These are phyloP conservation scores for Bettongia penicillata DNA, from an alignment of 2,113 vertebrate species.

Conservation along the genomic window DNA sequence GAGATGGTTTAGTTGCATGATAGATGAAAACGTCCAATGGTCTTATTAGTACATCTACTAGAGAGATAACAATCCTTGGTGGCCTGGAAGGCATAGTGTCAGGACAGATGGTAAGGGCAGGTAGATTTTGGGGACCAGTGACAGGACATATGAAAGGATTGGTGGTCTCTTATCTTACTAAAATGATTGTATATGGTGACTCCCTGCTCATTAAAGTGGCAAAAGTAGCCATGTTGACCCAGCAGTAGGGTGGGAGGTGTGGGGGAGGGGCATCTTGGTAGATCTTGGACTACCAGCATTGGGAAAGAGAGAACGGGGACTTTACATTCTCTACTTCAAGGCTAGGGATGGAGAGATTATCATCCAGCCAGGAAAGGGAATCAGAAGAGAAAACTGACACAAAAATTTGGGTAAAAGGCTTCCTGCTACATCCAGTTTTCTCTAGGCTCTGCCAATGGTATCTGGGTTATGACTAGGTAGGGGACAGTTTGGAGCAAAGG, in stretches of 20 bases:
- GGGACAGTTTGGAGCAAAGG: background rate
- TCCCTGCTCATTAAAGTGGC: background rate
- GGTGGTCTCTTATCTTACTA: background rate
- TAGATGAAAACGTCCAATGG: background rate
- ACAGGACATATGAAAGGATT: background rate
- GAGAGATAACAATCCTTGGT: background rate
- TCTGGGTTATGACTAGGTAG: background rate
- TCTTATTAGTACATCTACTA: background rate
- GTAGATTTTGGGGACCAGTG: too few relatives aligned
- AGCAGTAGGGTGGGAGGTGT: background rate
- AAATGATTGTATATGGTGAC: background rate
- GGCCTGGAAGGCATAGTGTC: background rate
- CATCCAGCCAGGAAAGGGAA: background rate
- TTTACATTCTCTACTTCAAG: background rate
- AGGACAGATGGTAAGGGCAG: background rate
- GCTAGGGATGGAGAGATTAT: background rate
- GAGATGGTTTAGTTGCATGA: background rate
- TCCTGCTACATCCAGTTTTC: background rate
- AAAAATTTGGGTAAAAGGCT: background rate
- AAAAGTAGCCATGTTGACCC: background rate
- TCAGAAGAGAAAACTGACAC: background rate
- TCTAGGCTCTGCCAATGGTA: background rate
- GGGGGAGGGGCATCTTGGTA: background rate
- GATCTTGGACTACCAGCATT: background rate
- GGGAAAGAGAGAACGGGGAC: background rate